Evolutionary conservation across 1,140 invertebrate genomes (phyloP).

Genomic region (Zaprionus ornatus): DNA sequence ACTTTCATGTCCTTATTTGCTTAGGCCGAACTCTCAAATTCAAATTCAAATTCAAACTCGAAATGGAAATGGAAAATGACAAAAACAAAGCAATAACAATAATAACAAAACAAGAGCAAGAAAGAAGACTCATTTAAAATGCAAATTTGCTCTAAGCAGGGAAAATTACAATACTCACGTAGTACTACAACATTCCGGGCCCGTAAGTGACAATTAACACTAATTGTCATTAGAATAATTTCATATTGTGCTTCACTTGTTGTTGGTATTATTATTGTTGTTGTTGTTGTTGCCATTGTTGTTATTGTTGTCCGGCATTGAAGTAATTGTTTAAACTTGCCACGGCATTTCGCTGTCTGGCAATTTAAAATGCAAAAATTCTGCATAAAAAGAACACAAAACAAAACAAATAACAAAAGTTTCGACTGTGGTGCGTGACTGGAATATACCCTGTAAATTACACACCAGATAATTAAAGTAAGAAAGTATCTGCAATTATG

Average conservation of each 20-base stretch:
- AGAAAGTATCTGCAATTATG: background rate
- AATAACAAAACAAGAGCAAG: slow-evolving; percentile 24
- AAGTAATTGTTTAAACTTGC: slow-evolving; percentile 76
- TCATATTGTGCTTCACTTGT: slow-evolving; percentile 62
- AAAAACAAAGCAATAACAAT: slow-evolving; percentile 16
- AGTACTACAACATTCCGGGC: slow-evolving; percentile 49
- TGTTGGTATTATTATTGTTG: slow-evolving; percentile 29
- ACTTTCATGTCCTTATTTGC: slow-evolving; percentile 73
- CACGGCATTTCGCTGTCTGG: slow-evolving; percentile 69
- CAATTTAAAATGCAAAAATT: slow-evolving; percentile 74
- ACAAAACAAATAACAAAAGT: slow-evolving; percentile 3
- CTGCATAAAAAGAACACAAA: slow-evolving; percentile 14
- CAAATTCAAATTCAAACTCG: slow-evolving; percentile 39
- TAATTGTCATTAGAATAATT: slow-evolving; percentile 82
- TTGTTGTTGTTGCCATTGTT: slow-evolving; percentile 30
- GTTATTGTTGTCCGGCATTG: slow-evolving; percentile 16
- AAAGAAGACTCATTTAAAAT: slow-evolving; percentile 72
- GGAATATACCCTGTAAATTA: slow-evolving; percentile 1
- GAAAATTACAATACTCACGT: slow-evolving; percentile 62
- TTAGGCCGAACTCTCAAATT: slow-evolving; percentile 40
- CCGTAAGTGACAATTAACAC: slow-evolving; percentile 80
- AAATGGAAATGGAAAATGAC: slow-evolving; percentile 41
- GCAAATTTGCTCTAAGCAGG: slow-evolving; percentile 66
- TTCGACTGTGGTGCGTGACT: background rate
- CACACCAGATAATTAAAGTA: background rate